These are phyloP conservation scores for Arge pagana DNA, from an alignment of 2,888 invertebrate species.

Conservation along the genomic window DNA sequence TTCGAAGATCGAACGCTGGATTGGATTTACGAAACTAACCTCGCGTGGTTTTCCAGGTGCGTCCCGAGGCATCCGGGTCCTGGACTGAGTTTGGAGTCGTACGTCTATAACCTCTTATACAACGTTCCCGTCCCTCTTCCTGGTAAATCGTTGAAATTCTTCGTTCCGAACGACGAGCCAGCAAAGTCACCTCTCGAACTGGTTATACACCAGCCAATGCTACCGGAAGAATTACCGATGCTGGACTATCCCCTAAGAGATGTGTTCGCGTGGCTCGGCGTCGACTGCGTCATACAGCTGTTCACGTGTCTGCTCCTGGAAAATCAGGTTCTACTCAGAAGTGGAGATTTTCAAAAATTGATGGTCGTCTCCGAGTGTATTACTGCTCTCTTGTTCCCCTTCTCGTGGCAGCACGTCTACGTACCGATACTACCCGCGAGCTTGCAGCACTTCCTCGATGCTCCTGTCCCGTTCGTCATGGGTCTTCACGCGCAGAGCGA, in stretches of 20 bases:
- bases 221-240: conserved; percentile 85
- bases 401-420: conserved; percentile 98
- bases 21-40: neutral
- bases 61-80: conserved; percentile 78
- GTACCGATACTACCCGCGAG: conserved; percentile 97
- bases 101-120: conserved; percentile 93
- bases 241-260: conserved; percentile 90
- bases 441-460: conserved; percentile 95
- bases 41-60: conserved; percentile 63
- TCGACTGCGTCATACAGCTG: conserved; percentile 90
- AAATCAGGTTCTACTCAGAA: conserved; percentile 93
- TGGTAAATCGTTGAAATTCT: conserved; percentile 76
- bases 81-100: conserved; percentile 85
- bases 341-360: conserved; percentile 91
- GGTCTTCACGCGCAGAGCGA: conserved; percentile 68
- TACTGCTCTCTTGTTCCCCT: conserved; percentile 88
- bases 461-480: conserved; percentile 99
- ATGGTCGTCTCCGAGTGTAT: conserved; percentile 97
- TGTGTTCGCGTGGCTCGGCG: conserved; percentile 86
- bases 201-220: conserved; percentile 77
- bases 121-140: conserved; percentile 90
- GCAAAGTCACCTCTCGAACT: conserved; percentile 56
- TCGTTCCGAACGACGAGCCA: conserved; percentile 54
- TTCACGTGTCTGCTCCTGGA: conserved; percentile 95
- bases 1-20: neutral